These are phyloP conservation scores for Eubasilissa splendida DNA, from an alignment of 2,888 invertebrate genomes.

Conservation along the genomic window DNA sequence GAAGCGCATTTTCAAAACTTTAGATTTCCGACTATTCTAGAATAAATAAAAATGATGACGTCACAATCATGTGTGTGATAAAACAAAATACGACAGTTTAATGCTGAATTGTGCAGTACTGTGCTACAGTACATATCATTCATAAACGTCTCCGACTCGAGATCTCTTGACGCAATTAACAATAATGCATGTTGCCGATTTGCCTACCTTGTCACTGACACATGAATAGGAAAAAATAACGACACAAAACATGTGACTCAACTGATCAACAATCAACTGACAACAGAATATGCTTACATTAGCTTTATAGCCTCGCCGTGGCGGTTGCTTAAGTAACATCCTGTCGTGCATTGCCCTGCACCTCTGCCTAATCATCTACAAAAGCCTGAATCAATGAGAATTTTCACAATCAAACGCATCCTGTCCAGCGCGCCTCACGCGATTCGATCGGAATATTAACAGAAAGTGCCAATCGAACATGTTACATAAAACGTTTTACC, in stretches of 20 bases:
- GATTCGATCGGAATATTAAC: neutral
- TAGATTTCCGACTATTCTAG: no score
- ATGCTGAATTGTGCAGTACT: no score
- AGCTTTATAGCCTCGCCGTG: slow-evolving; percentile 19
- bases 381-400: slow-evolving; percentile 10
- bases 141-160: no score
- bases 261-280: slow-evolving; percentile 6
- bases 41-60: no score
- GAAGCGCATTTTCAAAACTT: no score
- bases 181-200: no score
- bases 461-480: neutral
- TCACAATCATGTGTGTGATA: no score
- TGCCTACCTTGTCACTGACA: neutral
- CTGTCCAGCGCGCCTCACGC: slow-evolving; percentile 3
- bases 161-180: no score
- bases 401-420: slow-evolving; percentile 32
- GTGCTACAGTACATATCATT: no score
- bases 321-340: slow-evolving; percentile 14
- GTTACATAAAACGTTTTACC: no score
- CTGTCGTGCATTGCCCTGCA: neutral
- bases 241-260: neutral
- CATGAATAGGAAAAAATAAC: neutral
- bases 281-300: slow-evolving; percentile 6
- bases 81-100: no score
- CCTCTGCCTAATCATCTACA: slow-evolving; percentile 7